These are phyloP conservation scores for Denticeps clupeoides DNA, from an alignment of 2,797 vertebrate species.

Conservation along the genomic window DNA sequence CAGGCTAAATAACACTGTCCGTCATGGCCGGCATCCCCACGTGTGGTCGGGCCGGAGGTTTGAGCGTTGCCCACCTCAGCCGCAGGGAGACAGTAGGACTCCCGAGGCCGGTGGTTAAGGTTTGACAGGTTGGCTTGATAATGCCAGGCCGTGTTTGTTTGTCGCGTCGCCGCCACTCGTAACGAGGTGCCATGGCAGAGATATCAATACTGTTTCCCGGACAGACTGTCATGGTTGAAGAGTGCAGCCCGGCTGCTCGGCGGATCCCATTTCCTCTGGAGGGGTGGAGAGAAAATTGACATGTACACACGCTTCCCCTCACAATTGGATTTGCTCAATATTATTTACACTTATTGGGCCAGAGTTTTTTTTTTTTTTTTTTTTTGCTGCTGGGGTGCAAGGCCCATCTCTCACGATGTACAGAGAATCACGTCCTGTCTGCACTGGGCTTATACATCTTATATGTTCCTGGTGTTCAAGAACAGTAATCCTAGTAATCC, in stretches of 20 bases:
- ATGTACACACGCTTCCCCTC: conserved; percentile 12
- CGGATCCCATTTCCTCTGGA: conserved; percentile 21
- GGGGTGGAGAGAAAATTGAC: conserved; percentile 14
- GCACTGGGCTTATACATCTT: too few relatives aligned
- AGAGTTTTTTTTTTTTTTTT: conserved; percentile 30
- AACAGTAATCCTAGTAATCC: too few relatives aligned
- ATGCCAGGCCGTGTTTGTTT: conserved; percentile 37
- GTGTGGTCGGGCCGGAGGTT: background rate
- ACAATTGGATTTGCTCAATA: conserved; percentile 22
- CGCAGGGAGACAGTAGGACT: background rate
- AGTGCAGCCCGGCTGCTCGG: conserved; percentile 23
- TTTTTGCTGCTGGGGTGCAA: too few relatives aligned
- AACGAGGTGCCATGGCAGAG: conserved; percentile 29
- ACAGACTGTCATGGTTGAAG: conserved; percentile 41
- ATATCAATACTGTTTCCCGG: conserved; percentile 33
- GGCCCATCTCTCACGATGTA: background rate
- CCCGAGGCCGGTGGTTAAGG: conserved; percentile 10
- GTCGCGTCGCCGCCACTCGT: conserved; percentile 30
- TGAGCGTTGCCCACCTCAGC: conserved; percentile 1
- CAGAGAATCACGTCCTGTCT: too few relatives aligned
- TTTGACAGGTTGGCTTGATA: conserved; percentile 25
- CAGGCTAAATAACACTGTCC: background rate
- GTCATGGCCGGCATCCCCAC: background rate
- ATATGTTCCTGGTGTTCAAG: too few relatives aligned
- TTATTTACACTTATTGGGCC: conserved; percentile 36